Base-by-base conservation (phyloP, 2,888 invertebrate species). In the Aromia moschata region DNA sequence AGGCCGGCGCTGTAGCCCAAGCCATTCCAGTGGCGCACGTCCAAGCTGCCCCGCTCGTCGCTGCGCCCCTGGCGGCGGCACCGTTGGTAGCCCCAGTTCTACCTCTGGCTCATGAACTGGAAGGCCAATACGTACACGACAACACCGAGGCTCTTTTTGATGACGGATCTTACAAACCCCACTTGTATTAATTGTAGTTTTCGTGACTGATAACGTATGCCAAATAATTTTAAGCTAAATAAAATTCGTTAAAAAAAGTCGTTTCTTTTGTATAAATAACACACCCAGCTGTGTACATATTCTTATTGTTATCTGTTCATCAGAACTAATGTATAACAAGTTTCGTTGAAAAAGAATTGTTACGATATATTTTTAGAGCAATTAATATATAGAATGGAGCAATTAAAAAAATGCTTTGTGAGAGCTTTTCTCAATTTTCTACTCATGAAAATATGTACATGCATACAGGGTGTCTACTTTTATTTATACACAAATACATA, bases 91-190 rank as follows among this genome's bases (percentile, higher is more conserved):
- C 18, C 14, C 37, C 16, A 7, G 60, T 60, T 17, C 20, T 45
- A 18, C 53, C 49, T 52, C 54, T 60, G 45, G 58, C 64, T 55
- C 25, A 56, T 44, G 70, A 69, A 36, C 55, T 60, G 20, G 73
- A 73, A 64, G 73, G 73, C 4, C 69, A 72, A 64, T 73, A 70
- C 51, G 63, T 72, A 3, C 73, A 57, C 10, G 74, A 73, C 59
- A 44, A 69, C 62, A 57, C 53, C 14, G 74, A 75, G 36, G 57
- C 64, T 37, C 58, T 73, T 17, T 75, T 72, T 65, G 74, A 75
- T 56, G 74, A 75, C 63, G 74, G 74, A 20, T 72, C 72, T 31
- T 75, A 75, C 70, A 74, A 68, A 55, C 71, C 71, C 4, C 53
- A 58, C 36, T 20, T 33, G 14, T 46, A 58, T 16, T 49, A 17